Conservation (phyloP, 1,140 invertebrate species). For the Sycophaga agraensis region DNA sequence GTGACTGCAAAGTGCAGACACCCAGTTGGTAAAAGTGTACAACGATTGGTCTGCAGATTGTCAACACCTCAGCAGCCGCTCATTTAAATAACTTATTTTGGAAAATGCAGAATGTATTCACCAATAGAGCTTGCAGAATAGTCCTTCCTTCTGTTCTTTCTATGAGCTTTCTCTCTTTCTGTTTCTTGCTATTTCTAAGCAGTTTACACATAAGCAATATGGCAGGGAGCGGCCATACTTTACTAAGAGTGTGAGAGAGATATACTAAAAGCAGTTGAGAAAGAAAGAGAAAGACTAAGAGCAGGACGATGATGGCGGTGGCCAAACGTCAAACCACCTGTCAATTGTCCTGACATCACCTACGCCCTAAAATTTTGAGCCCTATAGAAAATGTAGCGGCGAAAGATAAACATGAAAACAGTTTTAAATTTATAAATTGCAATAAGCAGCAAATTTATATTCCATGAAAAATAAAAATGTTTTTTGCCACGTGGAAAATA, state of each 20-base stretch:
- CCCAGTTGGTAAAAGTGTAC: neutral
- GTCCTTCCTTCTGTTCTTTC: neutral
- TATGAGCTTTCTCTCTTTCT: neutral
- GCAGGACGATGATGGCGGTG: slow-evolving; percentile 39
- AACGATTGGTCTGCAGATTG: neutral
- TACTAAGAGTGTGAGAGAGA: neutral
- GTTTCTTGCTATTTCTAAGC: neutral
- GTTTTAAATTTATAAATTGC: too few relatives aligned
- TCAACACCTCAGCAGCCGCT: neutral
- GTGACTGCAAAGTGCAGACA: neutral
- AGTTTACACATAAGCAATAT: slow-evolving; percentile 43
- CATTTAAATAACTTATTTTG: neutral
- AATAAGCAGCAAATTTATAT: too few relatives aligned
- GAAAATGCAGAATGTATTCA: too few relatives aligned
- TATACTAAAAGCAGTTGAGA: neutral
- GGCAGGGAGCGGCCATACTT: slow-evolving; percentile 41
- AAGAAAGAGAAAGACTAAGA: neutral
- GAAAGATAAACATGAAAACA: too few relatives aligned
- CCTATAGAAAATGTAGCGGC: too few relatives aligned
- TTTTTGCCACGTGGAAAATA: too few relatives aligned
- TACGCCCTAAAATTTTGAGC: too few relatives aligned
- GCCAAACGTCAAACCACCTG: slow-evolving; percentile 52
- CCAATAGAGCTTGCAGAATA: too few relatives aligned
- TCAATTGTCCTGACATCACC: slow-evolving; percentile 39
- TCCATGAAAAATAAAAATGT: too few relatives aligned